phyloP scores from a whole-genome alignment of 2,888 invertebrate species.

The Ophion ellenae region DNA sequence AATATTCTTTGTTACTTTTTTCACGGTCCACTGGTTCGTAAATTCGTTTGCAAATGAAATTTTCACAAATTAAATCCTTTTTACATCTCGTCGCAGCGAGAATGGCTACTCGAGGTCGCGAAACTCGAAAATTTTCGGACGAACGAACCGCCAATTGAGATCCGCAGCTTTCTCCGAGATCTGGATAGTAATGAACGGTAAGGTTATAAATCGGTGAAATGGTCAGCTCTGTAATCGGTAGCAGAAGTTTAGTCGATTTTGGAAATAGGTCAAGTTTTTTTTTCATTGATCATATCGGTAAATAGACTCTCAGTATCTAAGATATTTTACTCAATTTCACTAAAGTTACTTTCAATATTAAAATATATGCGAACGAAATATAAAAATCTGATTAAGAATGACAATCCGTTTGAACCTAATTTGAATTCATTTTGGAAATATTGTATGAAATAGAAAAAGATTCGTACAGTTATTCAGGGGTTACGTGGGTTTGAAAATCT shows the following conservation, averaged over 20 bases:
- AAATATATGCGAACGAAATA: too few relatives aligned
- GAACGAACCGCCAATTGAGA: constrained; percentile 59
- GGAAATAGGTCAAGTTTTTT: not conserved
- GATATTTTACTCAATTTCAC: too few relatives aligned
- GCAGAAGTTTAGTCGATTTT: too few relatives aligned
- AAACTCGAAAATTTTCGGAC: constrained; percentile 19
- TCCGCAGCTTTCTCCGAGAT: constrained; percentile 55
- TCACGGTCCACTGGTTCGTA: not conserved
- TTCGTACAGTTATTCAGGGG: too few relatives aligned
- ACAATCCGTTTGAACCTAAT: too few relatives aligned
- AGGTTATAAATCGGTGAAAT: not conserved
- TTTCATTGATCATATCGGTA: not conserved
- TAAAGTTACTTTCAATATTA: too few relatives aligned
- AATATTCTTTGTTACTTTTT: not conserved
- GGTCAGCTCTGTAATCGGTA: not conserved
- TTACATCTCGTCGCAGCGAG: constrained; percentile 49
- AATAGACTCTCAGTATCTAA: not conserved
- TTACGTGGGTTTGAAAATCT: too few relatives aligned
- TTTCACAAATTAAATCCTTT: constrained; percentile 40
- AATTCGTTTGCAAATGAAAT: constrained; percentile 46
- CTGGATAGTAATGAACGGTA: constrained; percentile 11
- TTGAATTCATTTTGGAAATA: too few relatives aligned
- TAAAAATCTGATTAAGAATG: too few relatives aligned
- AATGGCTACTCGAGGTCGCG: constrained; percentile 35
- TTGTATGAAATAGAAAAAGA: too few relatives aligned